A percentile compares a stretch with the other conserved stretches of the same genome.
These are phyloP conservation scores for Heliconius nattereri DNA, from an alignment of 1,140 invertebrate species.

Conservation along the genomic window DNA sequence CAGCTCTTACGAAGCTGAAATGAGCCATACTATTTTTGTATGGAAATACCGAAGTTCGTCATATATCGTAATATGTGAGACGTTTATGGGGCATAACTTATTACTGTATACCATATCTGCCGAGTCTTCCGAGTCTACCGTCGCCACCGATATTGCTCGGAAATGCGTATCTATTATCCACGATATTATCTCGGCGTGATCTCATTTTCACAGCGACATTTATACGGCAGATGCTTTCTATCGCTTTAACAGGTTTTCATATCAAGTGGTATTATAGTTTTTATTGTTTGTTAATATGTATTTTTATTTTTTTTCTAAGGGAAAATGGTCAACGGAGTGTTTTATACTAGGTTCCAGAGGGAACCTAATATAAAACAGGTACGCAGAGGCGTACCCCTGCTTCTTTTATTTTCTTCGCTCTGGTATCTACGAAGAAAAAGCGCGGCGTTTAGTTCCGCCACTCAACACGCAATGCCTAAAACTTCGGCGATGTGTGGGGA, in stretches of 20 bases:
- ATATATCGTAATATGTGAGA: conserved; percentile 3
- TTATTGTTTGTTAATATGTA: background rate
- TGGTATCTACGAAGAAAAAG: no score
- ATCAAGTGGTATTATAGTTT: background rate
- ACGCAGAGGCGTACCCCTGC: no score
- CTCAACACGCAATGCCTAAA: no score
- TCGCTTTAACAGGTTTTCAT: conserved; percentile 3
- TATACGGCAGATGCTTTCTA: conserved; percentile 29
- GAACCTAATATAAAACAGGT: no score
- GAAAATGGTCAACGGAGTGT: no score
- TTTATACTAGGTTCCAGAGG: no score
- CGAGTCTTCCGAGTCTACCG: background rate
- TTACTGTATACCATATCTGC: background rate
- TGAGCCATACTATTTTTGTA: conserved; percentile 3
- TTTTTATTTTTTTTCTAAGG: no score
- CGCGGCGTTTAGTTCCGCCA: no score
- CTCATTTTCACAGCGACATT: conserved; percentile 34
- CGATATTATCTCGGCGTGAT: conserved; percentile 30
- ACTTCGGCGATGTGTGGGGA: no score
- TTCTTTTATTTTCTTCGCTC: no score
- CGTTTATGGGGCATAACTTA: background rate
- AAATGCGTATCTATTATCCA: conserved; percentile 28
- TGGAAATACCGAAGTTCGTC: background rate
- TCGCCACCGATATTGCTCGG: conserved; percentile 4
- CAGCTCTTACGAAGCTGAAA: background rate